Conservation (phyloP, 1,140 invertebrate species). For the Paramacrobiotus metropolitanus region DNA sequence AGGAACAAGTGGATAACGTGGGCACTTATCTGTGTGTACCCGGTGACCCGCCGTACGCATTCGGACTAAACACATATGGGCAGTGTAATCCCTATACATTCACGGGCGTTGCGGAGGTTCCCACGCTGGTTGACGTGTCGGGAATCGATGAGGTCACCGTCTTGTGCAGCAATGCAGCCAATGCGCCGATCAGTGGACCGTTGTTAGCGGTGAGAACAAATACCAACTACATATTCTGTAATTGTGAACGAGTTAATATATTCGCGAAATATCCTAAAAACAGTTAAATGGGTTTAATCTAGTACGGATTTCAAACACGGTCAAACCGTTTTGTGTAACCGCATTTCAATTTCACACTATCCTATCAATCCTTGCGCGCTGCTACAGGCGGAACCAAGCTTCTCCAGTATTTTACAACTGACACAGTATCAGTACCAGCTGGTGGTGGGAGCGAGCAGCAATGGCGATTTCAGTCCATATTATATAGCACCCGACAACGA, state of each 20-base stretch:
- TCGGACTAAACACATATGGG: background rate
- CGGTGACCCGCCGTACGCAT: slow-evolving; percentile 1
- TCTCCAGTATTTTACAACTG: no score
- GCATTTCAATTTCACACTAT: no score
- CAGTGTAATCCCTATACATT: background rate
- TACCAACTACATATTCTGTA: background rate
- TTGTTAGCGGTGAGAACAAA: background rate
- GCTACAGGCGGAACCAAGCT: no score
- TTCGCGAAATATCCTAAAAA: background rate
- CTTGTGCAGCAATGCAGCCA: background rate
- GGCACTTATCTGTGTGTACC: background rate
- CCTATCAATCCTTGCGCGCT: no score
- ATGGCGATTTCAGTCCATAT: background rate
- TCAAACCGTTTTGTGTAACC: no score
- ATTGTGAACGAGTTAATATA: no score
- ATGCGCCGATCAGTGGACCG: background rate
- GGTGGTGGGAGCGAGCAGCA: background rate
- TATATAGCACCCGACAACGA: background rate
- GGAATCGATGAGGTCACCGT: background rate
- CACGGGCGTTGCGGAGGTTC: background rate
- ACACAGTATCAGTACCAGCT: background rate
- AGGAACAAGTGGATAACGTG: background rate
- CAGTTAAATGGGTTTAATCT: background rate
- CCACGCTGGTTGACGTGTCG: background rate
- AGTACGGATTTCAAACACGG: background rate